Conservation (phyloP, 2,888 invertebrate genomes). For the Amaurobius ferox region DNA sequence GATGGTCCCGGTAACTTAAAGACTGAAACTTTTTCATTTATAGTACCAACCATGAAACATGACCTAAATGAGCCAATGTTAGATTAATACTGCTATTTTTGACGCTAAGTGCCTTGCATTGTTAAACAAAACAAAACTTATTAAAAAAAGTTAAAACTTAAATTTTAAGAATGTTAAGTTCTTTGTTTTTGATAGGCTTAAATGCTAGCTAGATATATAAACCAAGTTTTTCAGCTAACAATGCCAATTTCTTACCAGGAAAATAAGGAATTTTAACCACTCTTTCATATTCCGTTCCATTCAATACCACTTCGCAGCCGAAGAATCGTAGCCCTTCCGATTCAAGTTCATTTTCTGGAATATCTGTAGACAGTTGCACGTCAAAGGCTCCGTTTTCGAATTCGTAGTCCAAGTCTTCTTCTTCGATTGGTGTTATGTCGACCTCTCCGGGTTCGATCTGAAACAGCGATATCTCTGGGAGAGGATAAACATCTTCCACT, state of each 20-base stretch:
- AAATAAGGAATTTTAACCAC: constrained; percentile 62
- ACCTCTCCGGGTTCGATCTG: constrained; percentile 54
- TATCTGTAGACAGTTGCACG: constrained; percentile 29
- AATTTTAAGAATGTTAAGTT: too few relatives aligned
- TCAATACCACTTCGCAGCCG: constrained; percentile 62
- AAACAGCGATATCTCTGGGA: constrained; percentile 59
- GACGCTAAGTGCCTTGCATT: too few relatives aligned
- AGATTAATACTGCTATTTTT: too few relatives aligned
- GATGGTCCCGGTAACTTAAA: too few relatives aligned
- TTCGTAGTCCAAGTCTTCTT: constrained; percentile 34
- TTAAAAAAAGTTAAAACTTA: too few relatives aligned
- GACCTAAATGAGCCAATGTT: too few relatives aligned
- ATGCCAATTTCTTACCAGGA: constrained; percentile 48
- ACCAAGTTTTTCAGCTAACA: too few relatives aligned
- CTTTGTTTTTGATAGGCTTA: too few relatives aligned
- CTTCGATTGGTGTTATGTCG: constrained; percentile 29
- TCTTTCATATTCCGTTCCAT: constrained; percentile 65
- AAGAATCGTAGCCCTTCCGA: constrained; percentile 41
- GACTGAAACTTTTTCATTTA: too few relatives aligned
- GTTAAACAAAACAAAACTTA: too few relatives aligned
- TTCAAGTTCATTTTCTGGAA: constrained; percentile 31
- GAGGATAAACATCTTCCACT: constrained; percentile 71
- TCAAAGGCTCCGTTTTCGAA: constrained; percentile 54
- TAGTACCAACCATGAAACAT: too few relatives aligned
- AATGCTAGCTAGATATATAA: too few relatives aligned